Conservation (phyloP, 2,888 invertebrate genomes). For the Brachypterus glaber region DNA sequence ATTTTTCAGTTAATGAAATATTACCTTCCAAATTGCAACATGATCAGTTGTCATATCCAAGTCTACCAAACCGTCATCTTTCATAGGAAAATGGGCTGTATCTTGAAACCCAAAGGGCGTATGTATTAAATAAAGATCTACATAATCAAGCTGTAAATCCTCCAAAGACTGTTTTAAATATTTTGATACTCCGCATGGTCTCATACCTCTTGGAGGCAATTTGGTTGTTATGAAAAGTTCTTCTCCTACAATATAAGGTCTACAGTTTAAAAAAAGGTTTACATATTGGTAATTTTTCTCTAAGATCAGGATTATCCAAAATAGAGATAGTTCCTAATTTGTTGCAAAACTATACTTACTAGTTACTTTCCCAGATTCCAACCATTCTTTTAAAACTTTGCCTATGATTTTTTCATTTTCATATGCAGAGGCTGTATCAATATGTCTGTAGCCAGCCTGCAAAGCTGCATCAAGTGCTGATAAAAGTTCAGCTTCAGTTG, state of each 20-base stretch:
- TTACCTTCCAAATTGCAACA: conserved; percentile 64
- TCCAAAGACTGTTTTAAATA: neutral
- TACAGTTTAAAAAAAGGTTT: no score
- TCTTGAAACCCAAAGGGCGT: no score
- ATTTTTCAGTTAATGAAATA: no score
- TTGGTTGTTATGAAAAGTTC: neutral
- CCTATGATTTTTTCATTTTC: conserved; percentile 70
- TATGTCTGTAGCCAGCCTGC: conserved; percentile 70
- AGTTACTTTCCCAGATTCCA: conserved; percentile 50
- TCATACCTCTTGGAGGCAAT: neutral
- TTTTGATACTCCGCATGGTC: neutral
- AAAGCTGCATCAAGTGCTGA: conserved; percentile 59
- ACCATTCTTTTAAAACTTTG: conserved; percentile 59
- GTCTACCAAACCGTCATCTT: conserved; percentile 24
- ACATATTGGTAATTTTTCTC: no score
- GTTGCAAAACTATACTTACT: no score
- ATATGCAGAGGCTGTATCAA: conserved; percentile 72
- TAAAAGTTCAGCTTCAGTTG: conserved; percentile 57
- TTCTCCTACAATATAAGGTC: no score
- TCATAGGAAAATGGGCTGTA: no score
- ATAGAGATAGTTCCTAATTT: no score
- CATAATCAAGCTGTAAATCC: neutral
- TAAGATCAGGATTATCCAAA: no score
- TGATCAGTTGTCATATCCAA: conserved; percentile 59
- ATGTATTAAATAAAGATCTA: neutral